Evolutionary conservation across 1,140 invertebrate genomes (phyloP), one percentile per base, ranked within the genome.

Genomic region (Nasonia vitripennis): DNA sequence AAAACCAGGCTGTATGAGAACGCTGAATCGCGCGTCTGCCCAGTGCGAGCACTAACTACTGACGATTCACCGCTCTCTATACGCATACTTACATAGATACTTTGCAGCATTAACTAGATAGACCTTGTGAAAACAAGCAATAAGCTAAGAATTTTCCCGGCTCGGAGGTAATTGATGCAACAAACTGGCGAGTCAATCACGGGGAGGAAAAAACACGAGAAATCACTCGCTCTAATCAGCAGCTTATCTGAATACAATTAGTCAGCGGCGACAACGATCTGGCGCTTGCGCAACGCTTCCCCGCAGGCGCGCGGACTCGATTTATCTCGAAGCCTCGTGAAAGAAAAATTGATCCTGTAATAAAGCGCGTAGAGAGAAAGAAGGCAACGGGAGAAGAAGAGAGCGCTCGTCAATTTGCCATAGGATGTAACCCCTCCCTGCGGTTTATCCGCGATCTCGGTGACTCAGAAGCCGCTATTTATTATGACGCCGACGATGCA

Each of bases 401-500:
- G 45, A 14, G 45, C 41, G 62, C 67, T 7, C 77, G 67, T 23
- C 70, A 81, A 85, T 81, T 85, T 71, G 70, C 77, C 20, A 62
- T 84, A 84, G 68, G n/a, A 79, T 73, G 20, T 62, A n/a, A 77
- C 20, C 74, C 77, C 48, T 79, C 77, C 68, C 62, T 62, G 11
- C 48, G n/a, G 75, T 62, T 81, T 80, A 85, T 85, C 48, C 71
- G 23, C n/a, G 34, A 85, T 75, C 78, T 85, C 84, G 45, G 67
- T 62, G 77, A 79, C n/a, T 73, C 75, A 84, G 67, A 79, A 78
- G 14, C 75, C 41, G 34, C 20, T 70, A 85, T 81, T 81, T 81
- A 85, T 85, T 81, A 81, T 78, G 78, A 85, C 27, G 87, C 68
- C 83, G 87, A 79, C 85, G 86, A 87, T 87, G 83, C 84, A 80